Base-by-base conservation (phyloP, 2,797 vertebrate genomes). In the Sebastes miniatus region DNA sequence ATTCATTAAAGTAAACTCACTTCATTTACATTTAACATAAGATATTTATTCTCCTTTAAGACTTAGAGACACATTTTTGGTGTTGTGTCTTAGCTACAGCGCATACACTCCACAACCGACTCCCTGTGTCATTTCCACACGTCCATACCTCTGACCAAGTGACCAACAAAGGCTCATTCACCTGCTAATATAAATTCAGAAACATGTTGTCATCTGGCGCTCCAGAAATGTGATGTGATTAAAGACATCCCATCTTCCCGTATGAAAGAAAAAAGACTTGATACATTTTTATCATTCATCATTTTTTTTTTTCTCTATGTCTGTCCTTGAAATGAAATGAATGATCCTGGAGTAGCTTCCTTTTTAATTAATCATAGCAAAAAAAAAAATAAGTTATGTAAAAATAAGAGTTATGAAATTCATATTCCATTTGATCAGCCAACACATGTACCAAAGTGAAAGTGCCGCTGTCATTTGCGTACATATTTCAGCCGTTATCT, bases 281-380 rank as follows among this genome's bases (percentile, higher is more conserved):
- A 69, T 88, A 24, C 59, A 70, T 87, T 89, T 87, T 85, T 77
- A 81, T 80, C 70, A 79, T 85, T 84, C 31, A 76, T 83, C 76
- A 24, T 34, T 20, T 70, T 71, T 24, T 34, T 20, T 70, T 71
- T 13, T 63, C 54, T 82, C 67, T 36, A 50, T 82, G 54, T 83
- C 43, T 87, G 85, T 91, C 89, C 91, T 92, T 92, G 87, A 89
- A 90, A 84, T 81, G 67, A 83, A 84, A 69, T 74, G 64, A 90
- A 90, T 81, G 77, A 91, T 90, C 87, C 75, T 0, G 61, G 74
- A 71, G 62, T 73, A 69, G 78, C 81, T 85, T 57, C 47, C 84
- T 77, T 39, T 52, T 90, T 91, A 87, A 90, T 92, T 91, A 90
- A 88, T 90, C 88, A 87, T 59, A 82, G 79, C 3, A 77, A 84